Evolutionary conservation across 2,113 vertebrate species (phyloP).

Genomic region (Lipophrys pholis): DNA sequence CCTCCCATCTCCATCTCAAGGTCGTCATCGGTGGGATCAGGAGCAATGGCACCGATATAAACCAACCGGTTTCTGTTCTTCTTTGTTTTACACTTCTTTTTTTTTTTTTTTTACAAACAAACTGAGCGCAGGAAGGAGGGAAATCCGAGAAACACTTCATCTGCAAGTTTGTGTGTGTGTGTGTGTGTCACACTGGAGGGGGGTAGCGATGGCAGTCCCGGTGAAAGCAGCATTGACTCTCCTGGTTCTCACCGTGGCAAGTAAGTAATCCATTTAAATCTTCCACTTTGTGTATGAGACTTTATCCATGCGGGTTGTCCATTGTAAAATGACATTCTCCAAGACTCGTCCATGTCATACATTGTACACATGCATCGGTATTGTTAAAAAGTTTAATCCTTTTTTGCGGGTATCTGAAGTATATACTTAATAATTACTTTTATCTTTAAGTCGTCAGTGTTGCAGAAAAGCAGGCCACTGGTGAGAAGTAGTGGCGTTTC

Average conservation of each 20-base stretch:
- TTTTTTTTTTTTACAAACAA: constrained; percentile 22
- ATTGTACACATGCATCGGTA: too few species aligned
- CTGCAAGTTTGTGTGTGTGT: constrained; percentile 60
- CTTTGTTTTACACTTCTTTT: neutral
- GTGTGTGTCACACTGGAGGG: constrained; percentile 64
- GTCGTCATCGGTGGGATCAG: neutral
- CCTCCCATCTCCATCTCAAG: constrained; percentile 28
- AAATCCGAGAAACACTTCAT: constrained; percentile 12
- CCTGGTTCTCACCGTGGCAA: constrained; percentile 73
- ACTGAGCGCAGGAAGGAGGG: neutral
- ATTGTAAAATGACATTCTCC: neutral
- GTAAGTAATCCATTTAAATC: constrained; percentile 68
- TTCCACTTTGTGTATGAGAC: neutral
- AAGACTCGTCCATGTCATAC: too few species aligned
- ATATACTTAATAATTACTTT: too few species aligned
- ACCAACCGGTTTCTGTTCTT: neutral
- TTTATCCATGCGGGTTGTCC: constrained; percentile 5
- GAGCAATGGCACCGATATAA: constrained; percentile 47
- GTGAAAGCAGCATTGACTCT: constrained; percentile 74
- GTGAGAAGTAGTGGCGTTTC: constrained; percentile 45
- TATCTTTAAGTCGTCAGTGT: constrained; percentile 4
- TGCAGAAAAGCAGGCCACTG: constrained; percentile 32
- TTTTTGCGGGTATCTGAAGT: too few species aligned
- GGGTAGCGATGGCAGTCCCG: constrained; percentile 72
- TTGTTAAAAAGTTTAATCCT: too few species aligned